Evolutionary conservation across 2,888 invertebrate species (phyloP), one percentile per base, ranked within the genome.

Genomic region (Pachycephus smyrnensis): DNA sequence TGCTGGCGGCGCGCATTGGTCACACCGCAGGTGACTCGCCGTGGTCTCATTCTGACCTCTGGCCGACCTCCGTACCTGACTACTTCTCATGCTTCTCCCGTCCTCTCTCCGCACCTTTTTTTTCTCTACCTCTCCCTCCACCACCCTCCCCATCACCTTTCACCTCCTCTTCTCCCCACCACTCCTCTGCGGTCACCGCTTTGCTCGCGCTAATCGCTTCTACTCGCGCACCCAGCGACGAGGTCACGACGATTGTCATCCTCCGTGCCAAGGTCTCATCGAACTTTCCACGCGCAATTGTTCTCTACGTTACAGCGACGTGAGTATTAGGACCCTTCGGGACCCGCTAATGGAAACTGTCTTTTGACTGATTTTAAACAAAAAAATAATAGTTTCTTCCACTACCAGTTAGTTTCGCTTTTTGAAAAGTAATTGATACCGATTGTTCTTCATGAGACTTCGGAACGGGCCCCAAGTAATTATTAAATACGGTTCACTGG

Each of bases 21-120:
- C 87, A 88, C 88, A 86, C 87, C 86, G 82, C 88, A 86, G 88
- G 88, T 88, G 88, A 88, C 87, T 87, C 85, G 84, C 85, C 87
- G 86, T 83, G 85, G 86, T 86, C 83, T 82, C 82, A 82, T 82
- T 81, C 79, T 86, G 87, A 88, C 87, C 87, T 81, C 81, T 84
- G 82, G 81, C 83, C 86, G 87, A 88, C 87, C 88, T 83, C 81
- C 85, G 86, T 88, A 86, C 85, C 87, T 86, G 84, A 86, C 86
- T 88, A 85, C 84, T 80, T 78, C 79, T 80, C 76, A 76, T 77
- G 36, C 71, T 33, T 55, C 73, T 68, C 80, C 77, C 78, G 71
- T 80, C 80, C 37, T 69, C 79, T 75, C 73, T 73, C 37, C 74
- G 81, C 75, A 69, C 40, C 76, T 31, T 73, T 69, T 37, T 31